These are phyloP conservation scores for Typhlichthys eigenmanni DNA, from an alignment of 2,797 vertebrate species.

Conservation along the genomic window DNA sequence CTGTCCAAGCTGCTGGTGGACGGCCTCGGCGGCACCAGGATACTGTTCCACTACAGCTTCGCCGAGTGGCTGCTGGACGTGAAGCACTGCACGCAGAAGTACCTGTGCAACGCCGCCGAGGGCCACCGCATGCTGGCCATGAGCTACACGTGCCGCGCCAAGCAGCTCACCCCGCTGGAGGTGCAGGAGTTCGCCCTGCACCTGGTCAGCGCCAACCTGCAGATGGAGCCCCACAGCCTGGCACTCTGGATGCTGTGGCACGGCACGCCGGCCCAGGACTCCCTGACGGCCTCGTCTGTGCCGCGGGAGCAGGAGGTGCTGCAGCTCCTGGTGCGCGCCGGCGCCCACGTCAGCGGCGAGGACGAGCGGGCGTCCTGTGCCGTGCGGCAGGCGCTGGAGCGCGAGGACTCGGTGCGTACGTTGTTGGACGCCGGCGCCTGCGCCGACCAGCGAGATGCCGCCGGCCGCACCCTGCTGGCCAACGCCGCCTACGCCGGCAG, in stretches of 20 bases:
- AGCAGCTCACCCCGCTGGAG: slow-evolving; percentile 88
- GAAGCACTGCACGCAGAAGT: slow-evolving; percentile 99
- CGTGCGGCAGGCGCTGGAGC: slow-evolving; percentile 92
- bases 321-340: slow-evolving; percentile 96
- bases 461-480: slow-evolving; percentile 89
- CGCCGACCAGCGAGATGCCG: slow-evolving; percentile 93
- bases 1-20: slow-evolving; percentile 93
- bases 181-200: slow-evolving; percentile 96
- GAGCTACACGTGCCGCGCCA: slow-evolving; percentile 94
- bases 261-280: slow-evolving; percentile 93
- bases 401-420: slow-evolving; percentile 95
- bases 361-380: slow-evolving; percentile 91
- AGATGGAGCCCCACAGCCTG: slow-evolving; percentile 89
- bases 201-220: slow-evolving; percentile 92
- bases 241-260: slow-evolving; percentile 99
- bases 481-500: slow-evolving; percentile 95
- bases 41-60: slow-evolving; percentile 98
- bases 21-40: slow-evolving; percentile 90
- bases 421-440: slow-evolving; percentile 92
- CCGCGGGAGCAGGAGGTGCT: slow-evolving; percentile 96
- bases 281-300: slow-evolving; percentile 86
- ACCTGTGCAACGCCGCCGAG: slow-evolving; percentile 95
- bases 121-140: slow-evolving; percentile 97
- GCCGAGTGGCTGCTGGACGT: slow-evolving; percentile 97
- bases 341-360: slow-evolving; percentile 93